Conservation (phyloP, 2,888 invertebrate species). For the Adelphocoris suturalis region DNA sequence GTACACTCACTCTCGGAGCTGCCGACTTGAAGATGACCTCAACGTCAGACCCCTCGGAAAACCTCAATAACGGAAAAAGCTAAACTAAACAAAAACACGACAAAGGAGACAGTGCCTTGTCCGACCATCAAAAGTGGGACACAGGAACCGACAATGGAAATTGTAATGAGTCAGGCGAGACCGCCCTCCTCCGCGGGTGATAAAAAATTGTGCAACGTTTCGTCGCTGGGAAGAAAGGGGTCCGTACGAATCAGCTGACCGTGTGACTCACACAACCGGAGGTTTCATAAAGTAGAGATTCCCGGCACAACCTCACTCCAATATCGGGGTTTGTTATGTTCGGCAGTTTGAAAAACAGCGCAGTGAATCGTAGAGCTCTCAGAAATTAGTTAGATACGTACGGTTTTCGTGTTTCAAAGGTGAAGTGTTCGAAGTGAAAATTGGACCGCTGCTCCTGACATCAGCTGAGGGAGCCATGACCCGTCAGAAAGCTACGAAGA, state of each 20-base stretch:
- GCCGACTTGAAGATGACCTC: too few species aligned
- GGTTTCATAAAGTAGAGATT: constrained; percentile 45
- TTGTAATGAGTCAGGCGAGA: background rate
- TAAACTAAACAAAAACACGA: too few species aligned
- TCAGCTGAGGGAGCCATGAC: background rate
- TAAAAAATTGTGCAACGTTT: constrained; percentile 5
- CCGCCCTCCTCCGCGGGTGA: background rate
- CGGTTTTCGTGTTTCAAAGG: too few species aligned
- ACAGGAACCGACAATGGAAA: background rate
- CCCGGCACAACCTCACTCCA: background rate
- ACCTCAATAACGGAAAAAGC: too few species aligned
- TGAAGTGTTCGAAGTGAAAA: too few species aligned
- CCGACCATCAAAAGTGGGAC: constrained; percentile 3
- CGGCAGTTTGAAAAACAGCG: background rate
- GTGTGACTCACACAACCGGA: constrained; percentile 49
- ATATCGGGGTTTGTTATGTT: constrained; percentile 2
- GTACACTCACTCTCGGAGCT: too few species aligned
- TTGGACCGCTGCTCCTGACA: background rate
- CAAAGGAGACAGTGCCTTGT: too few species aligned
- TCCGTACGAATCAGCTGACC: background rate
- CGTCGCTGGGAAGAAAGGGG: background rate
- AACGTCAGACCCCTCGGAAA: too few species aligned
- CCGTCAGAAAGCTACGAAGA: constrained; percentile 36
- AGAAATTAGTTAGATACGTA: too few species aligned
- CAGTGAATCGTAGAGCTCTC: too few species aligned